phyloP scores from a whole-genome alignment of 2,797 vertebrate species.

The Xerus rutilus region DNA sequence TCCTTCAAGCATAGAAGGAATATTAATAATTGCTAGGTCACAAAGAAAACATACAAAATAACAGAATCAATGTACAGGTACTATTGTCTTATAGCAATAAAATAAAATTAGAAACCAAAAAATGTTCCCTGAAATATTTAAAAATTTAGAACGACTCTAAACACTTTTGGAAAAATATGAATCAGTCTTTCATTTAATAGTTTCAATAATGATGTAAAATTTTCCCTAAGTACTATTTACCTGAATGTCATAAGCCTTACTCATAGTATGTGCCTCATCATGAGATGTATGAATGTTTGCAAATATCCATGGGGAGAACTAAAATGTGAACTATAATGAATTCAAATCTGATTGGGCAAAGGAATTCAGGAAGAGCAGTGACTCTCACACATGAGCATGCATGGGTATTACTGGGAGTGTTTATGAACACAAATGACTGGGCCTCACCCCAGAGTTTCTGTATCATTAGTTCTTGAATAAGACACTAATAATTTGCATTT shows the following conservation, averaged over 20 bases:
- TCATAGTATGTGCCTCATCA: not conserved
- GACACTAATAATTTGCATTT: not conserved
- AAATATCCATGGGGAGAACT: not conserved
- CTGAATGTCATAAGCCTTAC: not conserved
- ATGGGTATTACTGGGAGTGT: not conserved
- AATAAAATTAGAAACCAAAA: not conserved
- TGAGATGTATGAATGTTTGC: not conserved
- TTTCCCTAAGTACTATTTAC: not conserved
- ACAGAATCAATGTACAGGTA: not conserved
- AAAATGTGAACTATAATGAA: not conserved
- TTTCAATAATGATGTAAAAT: not conserved
- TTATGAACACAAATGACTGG: not conserved
- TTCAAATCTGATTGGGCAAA: not conserved
- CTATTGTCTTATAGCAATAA: not conserved
- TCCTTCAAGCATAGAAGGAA: not conserved
- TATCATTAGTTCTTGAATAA: not conserved
- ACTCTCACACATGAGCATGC: not conserved
- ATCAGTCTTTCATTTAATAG: not conserved
- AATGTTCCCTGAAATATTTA: not conserved
- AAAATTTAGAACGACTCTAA: not conserved
- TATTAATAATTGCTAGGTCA: not conserved
- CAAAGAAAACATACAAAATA: not conserved
- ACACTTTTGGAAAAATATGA: not conserved
- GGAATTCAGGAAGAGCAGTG: not conserved
- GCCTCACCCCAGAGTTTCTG: not conserved